Base-by-base conservation (phyloP, 2,797 vertebrate species). In the Sebastes melanostomus region DNA sequence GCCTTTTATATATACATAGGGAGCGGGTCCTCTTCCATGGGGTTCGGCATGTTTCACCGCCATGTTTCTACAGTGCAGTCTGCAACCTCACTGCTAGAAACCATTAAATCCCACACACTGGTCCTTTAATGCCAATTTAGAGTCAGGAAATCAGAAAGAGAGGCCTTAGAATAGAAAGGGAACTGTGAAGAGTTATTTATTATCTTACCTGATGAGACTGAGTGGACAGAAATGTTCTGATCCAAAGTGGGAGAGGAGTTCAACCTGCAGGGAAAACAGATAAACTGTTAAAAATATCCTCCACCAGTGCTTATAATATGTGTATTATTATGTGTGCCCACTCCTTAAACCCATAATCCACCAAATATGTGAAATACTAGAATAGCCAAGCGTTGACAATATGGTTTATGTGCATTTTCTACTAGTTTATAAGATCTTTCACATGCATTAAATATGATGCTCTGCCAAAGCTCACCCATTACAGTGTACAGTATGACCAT, bases 141-240 rank as follows among this genome's bases (percentile, higher is more conserved):
- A 59, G 18, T 58, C 4, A 9, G 9, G 18, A 66, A 54, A 65
- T 59, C 1, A 55, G 36, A 22, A 56, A 75, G 30, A 38, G 4
- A 25, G 4, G 22, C 3, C 29, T 13, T 10, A 16, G 14, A 30
- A 54, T 1, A 73, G 2, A 27, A 61, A 66, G 1, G 1, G 8
- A 67, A 59, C 9, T 2, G 12, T 10, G 27, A 52, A 29, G 14
- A 32, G 12, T 6, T 4, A 2, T 20, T 34, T 22, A n/a, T 12
- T 2, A 2, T 63, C 86, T 94, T 96, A 99, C 98, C 98, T 98
- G 95, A 99, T 98, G 60, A 99, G 96, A 91, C 98, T 99, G 90
- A 99, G 96, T 13, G 98, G 98, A 92, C 98, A 99, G 91, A 99
- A 99, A 86, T 99, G 98, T 87, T 99, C 98, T 0, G 98, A 98